Percentiles rank a stretch among this genome's conserved stretches.
Evolutionary conservation across 2,113 vertebrate genomes (phyloP).

Genomic region (Anhinga anhinga): DNA sequence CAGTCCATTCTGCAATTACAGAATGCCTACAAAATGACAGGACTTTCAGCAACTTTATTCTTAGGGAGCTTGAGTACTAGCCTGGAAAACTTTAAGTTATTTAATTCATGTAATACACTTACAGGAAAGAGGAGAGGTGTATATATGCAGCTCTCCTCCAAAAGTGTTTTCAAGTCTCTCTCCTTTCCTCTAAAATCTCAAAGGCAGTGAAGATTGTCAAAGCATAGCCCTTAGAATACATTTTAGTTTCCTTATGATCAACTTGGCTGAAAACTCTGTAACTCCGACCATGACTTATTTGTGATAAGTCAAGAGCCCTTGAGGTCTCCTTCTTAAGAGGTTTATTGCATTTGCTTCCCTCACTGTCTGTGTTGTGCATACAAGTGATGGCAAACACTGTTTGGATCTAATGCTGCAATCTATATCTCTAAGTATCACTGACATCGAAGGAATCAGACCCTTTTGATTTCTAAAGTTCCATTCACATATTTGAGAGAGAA

Average conservation of each 20-base stretch:
- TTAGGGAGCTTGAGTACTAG: not conserved
- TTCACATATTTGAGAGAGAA: not conserved
- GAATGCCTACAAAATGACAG: not conserved
- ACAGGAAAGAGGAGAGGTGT: not conserved
- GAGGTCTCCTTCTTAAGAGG: not conserved
- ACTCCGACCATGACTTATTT: not conserved
- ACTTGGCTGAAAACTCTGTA: not conserved
- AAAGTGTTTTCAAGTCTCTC: not conserved
- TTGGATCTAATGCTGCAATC: not conserved
- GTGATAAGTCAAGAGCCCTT: not conserved
- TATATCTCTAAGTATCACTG: not conserved
- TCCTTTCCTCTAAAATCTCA: not conserved
- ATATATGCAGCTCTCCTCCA: not conserved
- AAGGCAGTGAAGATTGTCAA: not conserved
- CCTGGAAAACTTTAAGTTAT: not conserved
- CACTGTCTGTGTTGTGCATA: fast-evolving
- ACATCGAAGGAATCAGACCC: not conserved
- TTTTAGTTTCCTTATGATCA: not conserved
- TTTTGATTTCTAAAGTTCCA: not conserved
- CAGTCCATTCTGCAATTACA: not conserved
- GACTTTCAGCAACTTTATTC: not conserved
- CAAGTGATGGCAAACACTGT: not conserved
- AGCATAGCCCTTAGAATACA: not conserved
- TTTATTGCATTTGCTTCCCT: not conserved
- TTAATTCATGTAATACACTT: not conserved